A percentile compares a stretch with the other conserved stretches of the same genome.
phyloP scores from a whole-genome alignment of 2,888 invertebrate genomes.

The Plagodis pulveraria region DNA sequence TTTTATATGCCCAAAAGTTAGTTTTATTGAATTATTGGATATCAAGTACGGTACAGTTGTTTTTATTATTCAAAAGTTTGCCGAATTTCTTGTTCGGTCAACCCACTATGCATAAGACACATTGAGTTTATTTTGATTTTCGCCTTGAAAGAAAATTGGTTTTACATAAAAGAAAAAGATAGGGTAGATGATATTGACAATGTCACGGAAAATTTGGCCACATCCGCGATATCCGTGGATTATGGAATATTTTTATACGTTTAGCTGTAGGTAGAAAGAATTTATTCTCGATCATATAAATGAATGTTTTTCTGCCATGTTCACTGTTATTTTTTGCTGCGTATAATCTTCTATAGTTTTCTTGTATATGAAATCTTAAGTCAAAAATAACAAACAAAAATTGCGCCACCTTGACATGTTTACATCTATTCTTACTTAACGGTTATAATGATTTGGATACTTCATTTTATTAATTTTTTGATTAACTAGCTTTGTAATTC shows the following conservation, averaged over 20 bases:
- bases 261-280: slow-evolving; percentile 19
- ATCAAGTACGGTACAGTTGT: slow-evolving; percentile 77
- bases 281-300: slow-evolving; percentile 23
- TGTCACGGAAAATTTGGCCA: slow-evolving; percentile 49
- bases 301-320: neutral
- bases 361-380: too few species aligned
- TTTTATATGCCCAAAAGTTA: slow-evolving; percentile 76
- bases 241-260: slow-evolving; percentile 43
- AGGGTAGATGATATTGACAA: slow-evolving; percentile 49
- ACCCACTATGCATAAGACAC: slow-evolving; percentile 56
- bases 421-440: too few species aligned
- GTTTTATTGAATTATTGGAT: slow-evolving; percentile 82
- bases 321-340: slow-evolving; percentile 1
- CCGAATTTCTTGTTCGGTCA: slow-evolving; percentile 51
- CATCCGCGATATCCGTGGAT: slow-evolving; percentile 39
- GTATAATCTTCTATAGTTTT: too few species aligned
- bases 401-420: too few species aligned
- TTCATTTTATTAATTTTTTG: too few species aligned
- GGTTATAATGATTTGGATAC: too few species aligned
- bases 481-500: too few species aligned
- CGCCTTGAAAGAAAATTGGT: slow-evolving; percentile 55
- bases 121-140: slow-evolving; percentile 68
- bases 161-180: slow-evolving; percentile 54
- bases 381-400: too few species aligned
- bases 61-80: slow-evolving; percentile 76